Evolutionary conservation across 1,140 invertebrate genomes (phyloP).

Genomic region (Pararge aegeria): DNA sequence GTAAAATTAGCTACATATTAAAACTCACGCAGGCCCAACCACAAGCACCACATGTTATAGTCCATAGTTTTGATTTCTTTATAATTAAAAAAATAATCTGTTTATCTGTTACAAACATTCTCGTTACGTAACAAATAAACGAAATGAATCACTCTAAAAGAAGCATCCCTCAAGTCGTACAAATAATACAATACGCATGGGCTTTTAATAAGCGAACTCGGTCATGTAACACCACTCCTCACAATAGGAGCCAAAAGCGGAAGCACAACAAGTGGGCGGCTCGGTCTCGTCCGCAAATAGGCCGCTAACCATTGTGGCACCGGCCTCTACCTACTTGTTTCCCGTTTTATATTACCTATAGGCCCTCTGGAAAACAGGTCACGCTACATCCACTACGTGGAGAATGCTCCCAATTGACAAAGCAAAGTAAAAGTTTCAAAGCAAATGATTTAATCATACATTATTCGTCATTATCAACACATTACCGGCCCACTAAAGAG

Average conservation of each 20-base stretch:
- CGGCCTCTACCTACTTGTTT: conserved; percentile 45
- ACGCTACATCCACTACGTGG: not conserved
- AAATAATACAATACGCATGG: not conserved
- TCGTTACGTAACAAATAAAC: not conserved
- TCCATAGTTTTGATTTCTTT: too few relatives aligned
- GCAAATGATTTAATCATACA: too few relatives aligned
- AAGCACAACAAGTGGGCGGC: conserved; percentile 70
- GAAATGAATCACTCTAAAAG: not conserved
- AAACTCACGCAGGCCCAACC: too few relatives aligned
- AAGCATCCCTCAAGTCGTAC: not conserved
- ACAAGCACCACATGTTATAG: too few relatives aligned
- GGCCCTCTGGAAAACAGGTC: conserved; percentile 17
- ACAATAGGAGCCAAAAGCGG: conserved; percentile 51
- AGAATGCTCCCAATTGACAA: too few relatives aligned
- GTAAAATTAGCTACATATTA: too few relatives aligned
- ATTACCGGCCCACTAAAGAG: too few relatives aligned
- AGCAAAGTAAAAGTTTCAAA: too few relatives aligned
- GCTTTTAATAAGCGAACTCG: conserved; percentile 47
- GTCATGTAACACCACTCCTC: conserved; percentile 41
- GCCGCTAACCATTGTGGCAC: conserved; percentile 56
- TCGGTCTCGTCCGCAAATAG: conserved; percentile 62
- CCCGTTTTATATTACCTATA: conserved; percentile 50
- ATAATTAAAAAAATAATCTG: too few relatives aligned
- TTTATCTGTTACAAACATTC: too few relatives aligned
- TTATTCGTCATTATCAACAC: too few relatives aligned